These are phyloP conservation scores for Microctonus hyperodae DNA, from an alignment of 2,888 invertebrate species.

Conservation along the genomic window DNA sequence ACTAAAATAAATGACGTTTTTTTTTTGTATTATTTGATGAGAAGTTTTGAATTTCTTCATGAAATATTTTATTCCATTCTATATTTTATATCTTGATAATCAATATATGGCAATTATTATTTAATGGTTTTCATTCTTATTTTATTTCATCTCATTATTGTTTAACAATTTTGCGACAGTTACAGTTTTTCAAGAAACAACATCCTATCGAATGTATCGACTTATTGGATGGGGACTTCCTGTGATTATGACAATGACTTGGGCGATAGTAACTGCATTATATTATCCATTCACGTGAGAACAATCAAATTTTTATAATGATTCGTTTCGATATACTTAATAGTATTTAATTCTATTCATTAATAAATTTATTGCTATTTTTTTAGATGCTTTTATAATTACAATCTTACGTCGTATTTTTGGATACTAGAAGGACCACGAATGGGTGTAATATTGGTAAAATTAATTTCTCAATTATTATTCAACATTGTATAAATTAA, in stretches of 20 bases:
- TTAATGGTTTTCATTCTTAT: not conserved
- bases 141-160: not conserved
- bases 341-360: not conserved
- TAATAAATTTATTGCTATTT: not conserved
- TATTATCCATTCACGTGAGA: constrained; percentile 64
- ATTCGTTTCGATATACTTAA: too few species aligned
- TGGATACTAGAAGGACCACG: constrained; percentile 94
- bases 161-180: constrained; percentile 53
- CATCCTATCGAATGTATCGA: constrained; percentile 70
- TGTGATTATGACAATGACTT: constrained; percentile 71
- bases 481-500: too few species aligned
- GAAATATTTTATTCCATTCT: not conserved
- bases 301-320: not conserved
- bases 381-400: constrained; percentile 81
- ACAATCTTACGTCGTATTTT: constrained; percentile 80
- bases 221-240: constrained; percentile 80
- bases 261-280: constrained; percentile 72
- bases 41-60: not conserved
- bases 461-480: too few species aligned
- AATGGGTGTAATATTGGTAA: constrained; percentile 79
- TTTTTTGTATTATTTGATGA: not conserved
- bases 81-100: not conserved
- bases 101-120: not conserved
- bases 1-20: not conserved
- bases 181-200: constrained; percentile 73